Base-by-base conservation (phyloP, 2,113 vertebrate genomes). In the Morphnarchus princeps region DNA sequence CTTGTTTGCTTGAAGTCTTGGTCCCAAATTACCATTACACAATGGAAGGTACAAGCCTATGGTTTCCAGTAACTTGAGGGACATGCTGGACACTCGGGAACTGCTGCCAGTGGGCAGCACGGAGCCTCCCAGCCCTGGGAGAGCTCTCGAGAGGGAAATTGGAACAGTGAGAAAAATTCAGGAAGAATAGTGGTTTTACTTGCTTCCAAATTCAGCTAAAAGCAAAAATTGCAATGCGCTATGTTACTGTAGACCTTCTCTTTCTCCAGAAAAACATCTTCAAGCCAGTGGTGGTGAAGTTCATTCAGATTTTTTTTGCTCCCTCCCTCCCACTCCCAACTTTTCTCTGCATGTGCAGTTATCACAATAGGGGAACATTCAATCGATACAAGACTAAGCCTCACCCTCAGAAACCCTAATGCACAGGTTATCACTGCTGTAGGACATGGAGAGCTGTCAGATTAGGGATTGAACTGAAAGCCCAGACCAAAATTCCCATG, bases 1-100 rank as follows among this genome's bases (percentile, higher is more conserved):
- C 90, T 89, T 87, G 50, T 94, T 94, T 94, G 16, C 28, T 89
- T 42, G 66, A 85, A 70, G 47, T 45, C 62, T 85, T 83, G 52
- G 25, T 85, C 43, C 21, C 38, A 43, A 18, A 1, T 65, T 81
- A 22, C 71, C 32, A 34, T 79, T 63, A 61, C 0, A 6, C 21
- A 54, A 82, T 38, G 36, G 49, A 90, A 93, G 43, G 65, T 65
- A 78, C 14, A 82, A 77, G 29, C 8, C 32, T n/a, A 4, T 45
- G 24, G 42, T 77, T 95, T 79, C 62, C 50, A 72, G 29, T 45
- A 80, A 70, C 34, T 67, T 73, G 54, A 81, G 47, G 49, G 32
- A 61, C 29, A 31, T 52, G 29, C 24, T 32, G 31, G 45, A 61
- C 62, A 72, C 36, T 78, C 43, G 71, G 70, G 24, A 94, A 32